Conservation (phyloP, 2,888 invertebrate species). For the Eledona agricola region DNA sequence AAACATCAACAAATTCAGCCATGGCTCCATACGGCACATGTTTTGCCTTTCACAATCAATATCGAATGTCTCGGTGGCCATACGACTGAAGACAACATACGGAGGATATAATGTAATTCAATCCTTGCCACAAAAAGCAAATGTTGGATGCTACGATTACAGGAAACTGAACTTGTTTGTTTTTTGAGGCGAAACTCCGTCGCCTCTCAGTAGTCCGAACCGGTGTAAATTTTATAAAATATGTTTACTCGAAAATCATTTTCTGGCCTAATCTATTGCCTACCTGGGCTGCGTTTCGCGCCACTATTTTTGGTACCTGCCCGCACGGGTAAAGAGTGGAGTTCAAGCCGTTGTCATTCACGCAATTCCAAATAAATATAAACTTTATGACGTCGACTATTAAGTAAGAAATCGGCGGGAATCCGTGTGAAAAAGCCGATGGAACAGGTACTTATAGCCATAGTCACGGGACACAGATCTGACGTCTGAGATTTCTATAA, state of each 20-base stretch:
- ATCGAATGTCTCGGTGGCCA: slow-evolving; percentile 22
- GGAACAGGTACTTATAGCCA: too few species aligned
- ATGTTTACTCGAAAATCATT: slow-evolving; percentile 1
- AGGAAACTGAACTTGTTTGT: slow-evolving; percentile 28
- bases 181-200: slow-evolving; percentile 7
- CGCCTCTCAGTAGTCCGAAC: not conserved
- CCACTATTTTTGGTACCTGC: slow-evolving; percentile 16
- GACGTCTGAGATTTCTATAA: slow-evolving; percentile 17
- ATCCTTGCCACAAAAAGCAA: slow-evolving; percentile 10
- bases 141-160: slow-evolving; percentile 16
- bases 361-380: slow-evolving; percentile 14
- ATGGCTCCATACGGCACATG: slow-evolving; percentile 2
- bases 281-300: slow-evolving; percentile 22
- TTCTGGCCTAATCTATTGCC: slow-evolving; percentile 15
- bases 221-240: not conserved
- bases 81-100: slow-evolving; percentile 28
- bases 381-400: slow-evolving; percentile 7
- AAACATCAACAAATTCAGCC: slow-evolving; percentile 6
- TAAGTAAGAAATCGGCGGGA: too few species aligned
- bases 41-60: not conserved
- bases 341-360: slow-evolving; percentile 8
- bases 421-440: too few species aligned
- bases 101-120: slow-evolving; percentile 19
- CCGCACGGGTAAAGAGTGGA: slow-evolving; percentile 14
- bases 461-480: slow-evolving; percentile 21